These are phyloP conservation scores for Moxostoma hubbsi DNA, from an alignment of 2,797 vertebrate species.

Conservation along the genomic window DNA sequence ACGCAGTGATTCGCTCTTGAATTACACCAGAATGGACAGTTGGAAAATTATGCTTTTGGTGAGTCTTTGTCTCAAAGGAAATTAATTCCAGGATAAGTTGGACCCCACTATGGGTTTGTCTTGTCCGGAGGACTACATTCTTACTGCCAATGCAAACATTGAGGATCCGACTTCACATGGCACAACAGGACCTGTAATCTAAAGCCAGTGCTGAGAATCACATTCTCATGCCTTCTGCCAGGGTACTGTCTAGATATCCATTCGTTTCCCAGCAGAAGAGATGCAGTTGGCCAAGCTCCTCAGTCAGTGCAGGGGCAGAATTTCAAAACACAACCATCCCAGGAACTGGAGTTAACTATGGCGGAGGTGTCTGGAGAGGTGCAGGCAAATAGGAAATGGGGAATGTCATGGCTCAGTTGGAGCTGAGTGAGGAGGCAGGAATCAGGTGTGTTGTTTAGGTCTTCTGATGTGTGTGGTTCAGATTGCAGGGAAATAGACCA, in stretches of 20 bases:
- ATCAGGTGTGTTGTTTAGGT: slow-evolving; percentile 42
- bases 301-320: slow-evolving; percentile 22
- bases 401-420: slow-evolving; percentile 55
- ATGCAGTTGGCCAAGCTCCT: slow-evolving; percentile 30
- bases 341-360: slow-evolving; percentile 11
- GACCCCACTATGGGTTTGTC: slow-evolving; percentile 61
- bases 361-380: slow-evolving; percentile 29
- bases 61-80: slow-evolving; percentile 55
- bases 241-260: slow-evolving; percentile 46
- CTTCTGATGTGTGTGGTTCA: slow-evolving; percentile 26
- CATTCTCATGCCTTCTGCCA: slow-evolving; percentile 62
- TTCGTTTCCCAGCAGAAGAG: slow-evolving; percentile 46
- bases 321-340: slow-evolving; percentile 47
- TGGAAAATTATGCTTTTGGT: slow-evolving; percentile 16
- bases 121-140: slow-evolving; percentile 59
- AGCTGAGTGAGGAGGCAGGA: slow-evolving; percentile 46
- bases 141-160: slow-evolving; percentile 73
- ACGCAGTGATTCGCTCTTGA: background rate
- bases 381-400: slow-evolving; percentile 45
- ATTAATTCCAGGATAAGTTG: slow-evolving; percentile 65
- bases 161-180: slow-evolving; percentile 65
- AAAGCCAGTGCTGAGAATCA: slow-evolving; percentile 61
- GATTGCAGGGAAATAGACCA: slow-evolving; percentile 1
- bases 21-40: slow-evolving; percentile 31
- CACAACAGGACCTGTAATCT: slow-evolving; percentile 66